Evolutionary conservation across 1,140 invertebrate genomes (phyloP).

Genomic region (Drosophila funebris): DNA sequence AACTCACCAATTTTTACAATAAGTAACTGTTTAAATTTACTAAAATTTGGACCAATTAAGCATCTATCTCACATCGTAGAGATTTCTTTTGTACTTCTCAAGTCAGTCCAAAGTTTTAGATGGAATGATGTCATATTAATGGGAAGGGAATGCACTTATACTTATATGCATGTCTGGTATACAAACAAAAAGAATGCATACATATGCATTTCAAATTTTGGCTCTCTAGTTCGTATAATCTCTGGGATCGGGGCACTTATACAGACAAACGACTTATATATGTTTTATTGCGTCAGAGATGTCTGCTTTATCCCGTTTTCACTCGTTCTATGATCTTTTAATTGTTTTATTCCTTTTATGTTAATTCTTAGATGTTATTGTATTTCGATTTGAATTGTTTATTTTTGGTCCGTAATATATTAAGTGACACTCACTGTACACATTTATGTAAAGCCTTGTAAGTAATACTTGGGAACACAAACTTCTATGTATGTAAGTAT

Average conservation of each 20-base stretch:
- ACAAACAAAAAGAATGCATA: neutral
- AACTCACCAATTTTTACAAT: no score
- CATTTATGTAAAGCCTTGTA: no score
- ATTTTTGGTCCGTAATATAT: neutral
- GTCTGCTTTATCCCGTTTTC: neutral
- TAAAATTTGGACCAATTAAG: neutral
- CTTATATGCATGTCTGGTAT: neutral
- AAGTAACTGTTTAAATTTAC: neutral
- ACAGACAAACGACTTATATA: neutral
- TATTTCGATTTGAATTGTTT: neutral
- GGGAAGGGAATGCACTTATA: neutral
- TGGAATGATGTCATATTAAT: neutral
- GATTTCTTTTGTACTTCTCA: no score
- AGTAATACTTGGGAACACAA: no score
- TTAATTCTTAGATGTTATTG: neutral
- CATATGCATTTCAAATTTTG: neutral
- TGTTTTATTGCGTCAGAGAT: neutral
- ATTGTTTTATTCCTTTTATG: no score
- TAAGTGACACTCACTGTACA: neutral
- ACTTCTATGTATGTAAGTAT: neutral
- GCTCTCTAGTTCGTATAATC: neutral
- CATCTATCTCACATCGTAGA: no score
- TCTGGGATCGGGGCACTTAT: neutral
- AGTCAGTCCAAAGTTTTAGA: neutral
- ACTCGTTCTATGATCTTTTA: neutral